Percentiles rank a stretch among this genome's conserved stretches.
These are phyloP conservation scores for Podarcis lilfordi DNA, from an alignment of 2,797 vertebrate species.

Conservation along the genomic window DNA sequence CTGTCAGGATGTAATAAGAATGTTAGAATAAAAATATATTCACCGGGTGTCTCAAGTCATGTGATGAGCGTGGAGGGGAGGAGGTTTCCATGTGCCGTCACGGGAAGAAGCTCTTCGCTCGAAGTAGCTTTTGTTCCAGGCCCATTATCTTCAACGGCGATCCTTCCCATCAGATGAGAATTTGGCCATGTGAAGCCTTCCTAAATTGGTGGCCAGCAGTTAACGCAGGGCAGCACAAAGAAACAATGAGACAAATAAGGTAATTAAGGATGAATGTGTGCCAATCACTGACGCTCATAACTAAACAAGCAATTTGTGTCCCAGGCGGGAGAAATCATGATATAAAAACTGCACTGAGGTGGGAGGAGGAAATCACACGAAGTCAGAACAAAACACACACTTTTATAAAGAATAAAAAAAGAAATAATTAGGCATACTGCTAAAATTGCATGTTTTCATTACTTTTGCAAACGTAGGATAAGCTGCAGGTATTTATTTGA, in stretches of 20 bases:
- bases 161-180: neutral
- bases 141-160: neutral
- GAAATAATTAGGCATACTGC: slow-evolving; percentile 35
- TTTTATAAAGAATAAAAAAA: slow-evolving; percentile 40
- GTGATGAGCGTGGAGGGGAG: neutral
- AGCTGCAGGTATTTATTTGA: slow-evolving; percentile 58
- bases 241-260: slow-evolving; percentile 21
- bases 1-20: neutral
- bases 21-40: neutral
- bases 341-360: slow-evolving; percentile 30
- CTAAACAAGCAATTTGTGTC: slow-evolving; percentile 10
- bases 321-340: neutral
- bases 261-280: slow-evolving; percentile 12
- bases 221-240: neutral
- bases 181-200: neutral
- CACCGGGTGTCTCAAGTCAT: neutral
- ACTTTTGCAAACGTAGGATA: slow-evolving; percentile 38
- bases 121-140: neutral
- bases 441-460: slow-evolving; percentile 60
- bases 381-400: slow-evolving; percentile 44
- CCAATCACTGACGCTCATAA: slow-evolving; percentile 1
- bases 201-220: neutral
- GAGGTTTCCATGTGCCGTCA: neutral
- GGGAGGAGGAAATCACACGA: neutral
- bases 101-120: neutral